Evolutionary conservation across 2,113 vertebrate genomes (phyloP).

Genomic region (Phrynosoma platyrhinos): DNA sequence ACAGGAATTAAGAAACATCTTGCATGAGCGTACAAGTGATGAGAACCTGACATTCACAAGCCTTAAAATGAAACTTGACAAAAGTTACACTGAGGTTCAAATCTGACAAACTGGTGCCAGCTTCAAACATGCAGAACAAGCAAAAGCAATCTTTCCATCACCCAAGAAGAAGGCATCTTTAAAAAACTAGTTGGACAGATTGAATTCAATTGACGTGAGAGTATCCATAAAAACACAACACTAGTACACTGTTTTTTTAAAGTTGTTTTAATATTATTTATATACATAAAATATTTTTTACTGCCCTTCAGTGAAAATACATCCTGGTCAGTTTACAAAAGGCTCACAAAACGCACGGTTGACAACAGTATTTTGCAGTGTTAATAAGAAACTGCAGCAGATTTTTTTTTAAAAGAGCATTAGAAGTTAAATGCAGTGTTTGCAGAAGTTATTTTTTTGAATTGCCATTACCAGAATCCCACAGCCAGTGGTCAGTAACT

Average conservation of each 20-base stretch:
- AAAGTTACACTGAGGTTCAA: conserved; percentile 40
- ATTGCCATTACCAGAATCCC: too few species aligned
- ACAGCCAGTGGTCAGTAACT: too few species aligned
- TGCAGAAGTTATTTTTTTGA: too few species aligned
- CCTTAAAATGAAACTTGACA: conserved; percentile 12
- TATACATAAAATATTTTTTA: not conserved
- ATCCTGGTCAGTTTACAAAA: not conserved
- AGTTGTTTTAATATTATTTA: not conserved
- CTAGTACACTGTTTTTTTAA: not conserved
- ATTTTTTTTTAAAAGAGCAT: too few species aligned
- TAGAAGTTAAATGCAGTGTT: too few species aligned
- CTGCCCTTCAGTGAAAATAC: not conserved
- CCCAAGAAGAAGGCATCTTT: not conserved
- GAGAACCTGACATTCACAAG: conserved; percentile 41
- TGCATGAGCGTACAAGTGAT: conserved; percentile 41
- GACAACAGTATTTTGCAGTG: too few species aligned
- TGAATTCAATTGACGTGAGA: too few species aligned
- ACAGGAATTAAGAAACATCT: not conserved
- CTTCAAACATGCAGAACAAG: not conserved
- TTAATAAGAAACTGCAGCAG: too few species aligned
- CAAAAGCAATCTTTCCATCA: not conserved
- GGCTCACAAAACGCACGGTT: not conserved
- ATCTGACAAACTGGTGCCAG: conserved; percentile 45
- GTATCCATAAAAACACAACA: not conserved
- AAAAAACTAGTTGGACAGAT: not conserved